Conservation (phyloP, 2,113 vertebrate species). For the Nothocercus nigrocapillus region DNA sequence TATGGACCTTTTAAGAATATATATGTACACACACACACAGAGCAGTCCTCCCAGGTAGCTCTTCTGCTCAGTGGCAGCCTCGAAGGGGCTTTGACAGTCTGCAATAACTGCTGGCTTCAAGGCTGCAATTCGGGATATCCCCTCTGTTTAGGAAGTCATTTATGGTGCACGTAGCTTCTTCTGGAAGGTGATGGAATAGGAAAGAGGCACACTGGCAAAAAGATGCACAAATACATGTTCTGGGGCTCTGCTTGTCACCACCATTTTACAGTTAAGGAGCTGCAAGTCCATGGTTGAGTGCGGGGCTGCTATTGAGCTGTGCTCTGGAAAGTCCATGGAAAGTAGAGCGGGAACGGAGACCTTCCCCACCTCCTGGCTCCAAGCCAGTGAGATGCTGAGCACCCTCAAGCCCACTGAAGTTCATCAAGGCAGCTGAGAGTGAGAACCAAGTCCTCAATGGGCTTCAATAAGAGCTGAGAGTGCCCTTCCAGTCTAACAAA, state of each 20-base stretch:
- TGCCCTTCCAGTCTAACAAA: background rate
- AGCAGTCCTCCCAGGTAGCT: too few relatives aligned
- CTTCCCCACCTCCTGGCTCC: background rate
- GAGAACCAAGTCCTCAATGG: background rate
- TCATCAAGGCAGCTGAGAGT: background rate
- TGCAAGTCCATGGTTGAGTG: background rate
- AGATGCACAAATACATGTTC: background rate
- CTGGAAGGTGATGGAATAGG: background rate
- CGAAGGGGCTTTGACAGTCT: too few relatives aligned
- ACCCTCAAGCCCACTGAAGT: background rate
- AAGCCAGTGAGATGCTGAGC: background rate
- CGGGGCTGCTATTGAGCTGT: background rate
- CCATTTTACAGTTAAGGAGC: background rate
- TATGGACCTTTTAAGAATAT: too few relatives aligned
- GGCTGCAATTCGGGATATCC: background rate
- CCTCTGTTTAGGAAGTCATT: slow-evolving; percentile 12
- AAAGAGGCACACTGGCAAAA: background rate
- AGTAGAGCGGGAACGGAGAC: background rate
- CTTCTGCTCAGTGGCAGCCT: too few relatives aligned
- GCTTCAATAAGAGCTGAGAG: background rate
- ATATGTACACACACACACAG: too few relatives aligned
- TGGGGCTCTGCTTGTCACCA: background rate
- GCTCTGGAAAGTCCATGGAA: background rate
- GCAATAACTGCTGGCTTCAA: background rate
- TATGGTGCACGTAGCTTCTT: background rate